phyloP scores from a whole-genome alignment of 2,797 vertebrate genomes.

The Thaleichthys pacificus region DNA sequence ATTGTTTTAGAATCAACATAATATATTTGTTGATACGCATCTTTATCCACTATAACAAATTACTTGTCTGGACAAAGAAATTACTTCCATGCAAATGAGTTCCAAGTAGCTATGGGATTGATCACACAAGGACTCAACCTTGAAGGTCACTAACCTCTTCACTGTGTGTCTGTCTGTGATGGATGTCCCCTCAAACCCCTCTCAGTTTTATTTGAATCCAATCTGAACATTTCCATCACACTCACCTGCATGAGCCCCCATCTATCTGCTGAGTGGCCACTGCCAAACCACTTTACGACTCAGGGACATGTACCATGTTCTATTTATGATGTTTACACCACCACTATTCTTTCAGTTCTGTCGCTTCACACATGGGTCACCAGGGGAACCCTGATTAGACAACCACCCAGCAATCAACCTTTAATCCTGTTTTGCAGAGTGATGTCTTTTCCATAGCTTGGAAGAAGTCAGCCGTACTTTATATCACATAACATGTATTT shows the following conservation, averaged over 20 bases:
- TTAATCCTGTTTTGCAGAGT: constrained; percentile 16
- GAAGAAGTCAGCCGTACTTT: constrained; percentile 4
- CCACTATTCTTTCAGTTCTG: constrained; percentile 20
- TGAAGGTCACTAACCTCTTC: constrained; percentile 42
- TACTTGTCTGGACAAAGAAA: too few relatives aligned
- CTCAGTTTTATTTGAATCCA: constrained; percentile 44
- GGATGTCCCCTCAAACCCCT: constrained; percentile 34
- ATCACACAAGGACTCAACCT: constrained; percentile 12
- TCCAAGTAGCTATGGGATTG: not conserved
- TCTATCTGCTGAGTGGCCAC: constrained; percentile 46
- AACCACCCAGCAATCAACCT: constrained; percentile 17
- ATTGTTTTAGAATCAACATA: too few relatives aligned
- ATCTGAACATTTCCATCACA: constrained; percentile 24
- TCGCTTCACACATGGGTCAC: constrained; percentile 32
- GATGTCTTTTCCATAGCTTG: constrained; percentile 22
- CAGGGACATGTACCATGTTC: constrained; percentile 38
- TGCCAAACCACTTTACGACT: constrained; percentile 28
- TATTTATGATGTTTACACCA: constrained; percentile 48
- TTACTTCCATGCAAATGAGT: too few relatives aligned
- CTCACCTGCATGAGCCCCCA: constrained; percentile 47
- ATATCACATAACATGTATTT: constrained; percentile 21
- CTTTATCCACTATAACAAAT: too few relatives aligned
- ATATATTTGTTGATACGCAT: too few relatives aligned
- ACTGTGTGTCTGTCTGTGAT: constrained; percentile 30
- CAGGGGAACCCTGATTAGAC: constrained; percentile 16